Evolutionary conservation across 2,888 invertebrate genomes (phyloP).

Genomic region (Platycnemis pennipes): DNA sequence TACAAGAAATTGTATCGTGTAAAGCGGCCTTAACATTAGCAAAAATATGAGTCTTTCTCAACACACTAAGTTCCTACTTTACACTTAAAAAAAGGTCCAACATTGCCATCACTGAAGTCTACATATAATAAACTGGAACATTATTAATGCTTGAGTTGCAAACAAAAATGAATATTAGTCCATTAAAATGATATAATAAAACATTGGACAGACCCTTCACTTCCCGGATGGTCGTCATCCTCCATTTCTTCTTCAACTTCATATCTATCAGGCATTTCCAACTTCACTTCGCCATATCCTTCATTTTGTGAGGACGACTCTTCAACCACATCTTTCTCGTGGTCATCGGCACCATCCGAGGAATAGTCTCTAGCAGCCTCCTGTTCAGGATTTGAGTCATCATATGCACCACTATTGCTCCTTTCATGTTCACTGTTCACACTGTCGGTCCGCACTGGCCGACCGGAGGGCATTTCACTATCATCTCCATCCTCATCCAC

Average conservation of each 20-base stretch:
- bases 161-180: background rate
- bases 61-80: too few relatives aligned
- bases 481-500: conserved; percentile 58
- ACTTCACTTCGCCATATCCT: conserved; percentile 18
- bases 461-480: conserved; percentile 51
- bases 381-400: conserved; percentile 49
- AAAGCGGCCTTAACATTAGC: too few relatives aligned
- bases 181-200: background rate
- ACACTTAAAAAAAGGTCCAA: background rate
- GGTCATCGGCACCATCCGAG: conserved; percentile 46
- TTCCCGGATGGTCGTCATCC: conserved; percentile 23
- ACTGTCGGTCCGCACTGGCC: conserved; percentile 51
- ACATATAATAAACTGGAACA: background rate
- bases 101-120: too few relatives aligned
- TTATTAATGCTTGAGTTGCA: background rate
- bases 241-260: conserved; percentile 58
- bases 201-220: conserved; percentile 23
- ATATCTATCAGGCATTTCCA: conserved; percentile 48
- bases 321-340: background rate
- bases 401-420: conserved; percentile 52
- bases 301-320: conserved; percentile 12
- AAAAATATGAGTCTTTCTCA: too few relatives aligned
- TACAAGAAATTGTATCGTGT: too few relatives aligned
- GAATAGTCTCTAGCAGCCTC: conserved; percentile 33
- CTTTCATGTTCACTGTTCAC: conserved; percentile 57